Percentiles rank a stretch among this genome's conserved stretches.
These are phyloP conservation scores for Cheilosia vernalis DNA, from an alignment of 2,888 invertebrate genomes.

Conservation along the genomic window DNA sequence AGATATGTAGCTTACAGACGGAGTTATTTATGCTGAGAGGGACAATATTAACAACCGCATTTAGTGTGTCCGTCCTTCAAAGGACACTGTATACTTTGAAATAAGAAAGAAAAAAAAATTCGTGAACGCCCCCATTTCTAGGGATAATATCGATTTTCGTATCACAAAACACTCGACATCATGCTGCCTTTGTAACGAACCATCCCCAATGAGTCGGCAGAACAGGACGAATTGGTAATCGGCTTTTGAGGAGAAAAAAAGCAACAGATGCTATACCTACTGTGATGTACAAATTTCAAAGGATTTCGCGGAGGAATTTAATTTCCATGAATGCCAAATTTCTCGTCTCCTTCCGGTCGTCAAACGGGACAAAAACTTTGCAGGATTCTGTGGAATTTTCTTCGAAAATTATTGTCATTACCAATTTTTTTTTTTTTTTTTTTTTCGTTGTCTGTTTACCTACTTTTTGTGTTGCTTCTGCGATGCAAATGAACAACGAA, in stretches of 20 bases:
- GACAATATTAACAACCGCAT: constrained; percentile 9
- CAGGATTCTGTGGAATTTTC: background rate
- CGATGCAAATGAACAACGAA: too few relatives aligned
- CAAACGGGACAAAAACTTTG: background rate
- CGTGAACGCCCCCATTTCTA: constrained; percentile 9
- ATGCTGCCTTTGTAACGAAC: background rate
- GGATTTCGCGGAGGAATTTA: constrained; percentile 46
- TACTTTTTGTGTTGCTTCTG: too few relatives aligned
- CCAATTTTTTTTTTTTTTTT: too few relatives aligned
- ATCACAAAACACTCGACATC: constrained; percentile 31
- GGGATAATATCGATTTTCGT: constrained; percentile 23
- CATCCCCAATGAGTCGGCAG: constrained; percentile 10
- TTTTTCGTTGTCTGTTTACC: too few relatives aligned
- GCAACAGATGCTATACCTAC: constrained; percentile 5
- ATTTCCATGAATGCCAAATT: constrained; percentile 48
- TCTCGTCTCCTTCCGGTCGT: background rate
- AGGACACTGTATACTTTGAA: background rate
- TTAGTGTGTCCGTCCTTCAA: constrained; percentile 3
- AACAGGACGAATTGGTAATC: constrained; percentile 47
- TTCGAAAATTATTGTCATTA: background rate
- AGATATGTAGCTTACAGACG: background rate
- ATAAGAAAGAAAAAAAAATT: background rate
- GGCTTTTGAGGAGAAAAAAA: constrained; percentile 15
- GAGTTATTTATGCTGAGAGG: background rate
- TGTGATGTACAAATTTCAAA: constrained; percentile 30